Percentiles rank a stretch among this genome's conserved stretches.
These are phyloP conservation scores for Melangyna quadrimaculata DNA, from an alignment of 2,888 invertebrate genomes.

Conservation along the genomic window DNA sequence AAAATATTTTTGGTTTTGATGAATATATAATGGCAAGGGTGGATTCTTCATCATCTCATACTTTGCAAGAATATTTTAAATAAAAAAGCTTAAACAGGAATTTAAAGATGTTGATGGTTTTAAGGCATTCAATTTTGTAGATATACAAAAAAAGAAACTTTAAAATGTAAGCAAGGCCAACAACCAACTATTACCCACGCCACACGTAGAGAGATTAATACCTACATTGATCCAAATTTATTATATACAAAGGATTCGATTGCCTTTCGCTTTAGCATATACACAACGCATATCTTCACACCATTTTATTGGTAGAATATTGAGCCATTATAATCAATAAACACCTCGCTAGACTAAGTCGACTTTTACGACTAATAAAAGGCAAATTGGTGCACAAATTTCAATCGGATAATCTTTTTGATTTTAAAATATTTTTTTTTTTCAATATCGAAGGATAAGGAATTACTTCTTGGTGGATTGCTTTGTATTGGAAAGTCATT, in stretches of 20 bases:
- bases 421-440: neutral
- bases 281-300: too few relatives aligned
- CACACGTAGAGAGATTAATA: neutral
- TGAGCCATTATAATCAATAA: conserved; percentile 44
- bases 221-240: neutral
- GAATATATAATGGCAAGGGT: neutral
- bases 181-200: too few relatives aligned
- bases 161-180: neutral
- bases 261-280: neutral
- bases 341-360: conserved; percentile 43
- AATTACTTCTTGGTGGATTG: neutral
- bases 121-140: neutral
- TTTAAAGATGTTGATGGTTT: neutral
- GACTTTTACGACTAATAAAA: conserved; percentile 51
- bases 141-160: neutral
- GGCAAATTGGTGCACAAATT: conserved; percentile 52
- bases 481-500: neutral
- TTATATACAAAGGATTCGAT: neutral
- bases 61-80: neutral
- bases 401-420: neutral
- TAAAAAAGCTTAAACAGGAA: neutral
- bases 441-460: neutral
- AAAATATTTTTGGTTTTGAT: conserved; percentile 64
- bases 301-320: neutral
- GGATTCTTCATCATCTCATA: neutral